Evolutionary conservation across 2,797 vertebrate genomes (phyloP).

Genomic region (Centropyge bicolor): DNA sequence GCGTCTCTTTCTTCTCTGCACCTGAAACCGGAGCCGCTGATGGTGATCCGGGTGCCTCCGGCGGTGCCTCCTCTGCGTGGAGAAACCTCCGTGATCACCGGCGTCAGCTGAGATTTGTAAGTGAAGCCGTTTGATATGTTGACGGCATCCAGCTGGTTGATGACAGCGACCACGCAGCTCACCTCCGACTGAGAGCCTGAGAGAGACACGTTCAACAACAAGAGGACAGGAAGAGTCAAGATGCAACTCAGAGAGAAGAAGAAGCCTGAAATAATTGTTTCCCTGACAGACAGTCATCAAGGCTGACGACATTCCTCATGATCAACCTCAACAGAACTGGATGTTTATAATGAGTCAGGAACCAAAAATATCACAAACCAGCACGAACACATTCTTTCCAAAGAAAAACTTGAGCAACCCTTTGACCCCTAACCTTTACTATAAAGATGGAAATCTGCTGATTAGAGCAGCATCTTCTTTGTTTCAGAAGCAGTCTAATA

Average conservation of each 20-base stretch:
- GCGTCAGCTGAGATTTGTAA: constrained; percentile 85
- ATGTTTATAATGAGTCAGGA: neutral
- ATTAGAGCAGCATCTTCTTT: neutral
- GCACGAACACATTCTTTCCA: constrained; percentile 29
- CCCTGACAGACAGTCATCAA: constrained; percentile 17
- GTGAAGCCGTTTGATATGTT: constrained; percentile 73
- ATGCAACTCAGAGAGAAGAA: constrained; percentile 22
- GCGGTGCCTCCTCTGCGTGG: constrained; percentile 89
- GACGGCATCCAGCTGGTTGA: constrained; percentile 73
- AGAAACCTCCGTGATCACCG: constrained; percentile 78
- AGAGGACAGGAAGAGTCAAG: neutral
- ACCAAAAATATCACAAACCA: constrained; percentile 1
- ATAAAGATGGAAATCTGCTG: neutral
- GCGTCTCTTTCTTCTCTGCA: constrained; percentile 54
- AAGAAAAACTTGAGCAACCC: neutral
- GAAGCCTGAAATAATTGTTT: neutral
- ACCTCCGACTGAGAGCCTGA: constrained; percentile 77
- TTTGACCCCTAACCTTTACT: neutral
- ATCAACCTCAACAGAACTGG: neutral
- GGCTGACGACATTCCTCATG: constrained; percentile 39
- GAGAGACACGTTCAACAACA: constrained; percentile 7
- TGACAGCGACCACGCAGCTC: constrained; percentile 81
- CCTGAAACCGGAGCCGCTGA: constrained; percentile 90
- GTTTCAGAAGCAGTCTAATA: neutral
- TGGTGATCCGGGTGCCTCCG: constrained; percentile 88